Base-by-base conservation (phyloP, 2,113 vertebrate species). In the Ochotona curzoniae region DNA sequence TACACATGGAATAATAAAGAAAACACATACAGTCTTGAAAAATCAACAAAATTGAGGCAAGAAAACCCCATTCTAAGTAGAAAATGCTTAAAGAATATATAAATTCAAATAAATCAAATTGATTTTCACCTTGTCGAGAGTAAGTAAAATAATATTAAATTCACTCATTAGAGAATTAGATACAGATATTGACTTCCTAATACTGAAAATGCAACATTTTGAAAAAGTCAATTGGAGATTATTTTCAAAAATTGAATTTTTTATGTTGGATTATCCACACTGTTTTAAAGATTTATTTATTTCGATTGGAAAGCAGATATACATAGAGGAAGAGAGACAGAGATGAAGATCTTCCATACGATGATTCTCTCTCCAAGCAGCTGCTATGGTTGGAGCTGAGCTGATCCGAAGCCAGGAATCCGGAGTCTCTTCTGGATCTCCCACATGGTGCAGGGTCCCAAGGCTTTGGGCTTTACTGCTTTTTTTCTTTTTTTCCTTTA, bases 21-120 rank as follows among this genome's bases (percentile, higher is more conserved):
- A 54, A 67, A 21, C 12, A 64, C 17, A 82, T 67, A 38, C 64
- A 78, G 64, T 82, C 25, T 23, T 83, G 30, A 67, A 93, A 79
- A 69, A 28, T 28, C 30, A 38, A 44, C 57, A 91, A 69, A 47
- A 9, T 20, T 80, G 63, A 75, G 21, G 38, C 63, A 83, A 80
- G 21, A 67, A 96, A 75, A 60, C 1, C 23, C 89, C n/a, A 76
- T 35, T 87, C 21, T 85, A 78, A 49, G 64, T 12, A 14, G 28
- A 87, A 44, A n/a, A 61, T 76, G 2, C 8, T 64, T 78, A 7
- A 38, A 84, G 23, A 21, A 92, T 5, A 20, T 57, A 26, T 60
- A 74, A 81, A 74, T 87, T 5, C 44, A 93, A 69, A 18, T 74
- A 93, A 88, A 54, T 67, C 57, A 67, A 92, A 87, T 90, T 87